Conservation (phyloP, 2,113 vertebrate species). For the Trogon surrucura region DNA sequence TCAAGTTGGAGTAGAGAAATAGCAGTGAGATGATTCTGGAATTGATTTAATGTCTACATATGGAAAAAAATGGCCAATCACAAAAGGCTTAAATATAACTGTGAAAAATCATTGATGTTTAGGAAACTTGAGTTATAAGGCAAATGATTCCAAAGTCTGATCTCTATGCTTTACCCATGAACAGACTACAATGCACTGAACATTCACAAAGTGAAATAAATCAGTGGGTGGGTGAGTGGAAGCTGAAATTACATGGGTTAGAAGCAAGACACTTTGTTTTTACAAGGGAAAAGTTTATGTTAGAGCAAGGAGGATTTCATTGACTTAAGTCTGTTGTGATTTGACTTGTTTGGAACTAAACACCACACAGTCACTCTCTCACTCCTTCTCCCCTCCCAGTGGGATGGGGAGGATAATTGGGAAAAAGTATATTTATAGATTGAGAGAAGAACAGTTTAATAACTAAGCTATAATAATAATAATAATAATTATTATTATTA, state of each 20-base stretch:
- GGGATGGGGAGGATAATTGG: too few species aligned
- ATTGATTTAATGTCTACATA: conserved; percentile 10
- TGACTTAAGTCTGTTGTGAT: not conserved
- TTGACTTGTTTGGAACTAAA: too few species aligned
- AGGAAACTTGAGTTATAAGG: not conserved
- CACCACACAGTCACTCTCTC: too few species aligned
- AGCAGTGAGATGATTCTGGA: not conserved
- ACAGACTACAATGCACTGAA: not conserved
- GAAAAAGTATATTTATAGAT: too few species aligned
- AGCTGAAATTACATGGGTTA: not conserved
- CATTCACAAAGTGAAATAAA: not conserved
- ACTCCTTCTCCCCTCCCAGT: too few species aligned
- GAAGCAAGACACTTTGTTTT: not conserved
- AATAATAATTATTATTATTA: too few species aligned
- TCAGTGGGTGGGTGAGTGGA: not conserved
- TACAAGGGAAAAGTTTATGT: not conserved
- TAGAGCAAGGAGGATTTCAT: not conserved
- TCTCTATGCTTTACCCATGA: not conserved
- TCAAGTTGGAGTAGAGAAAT: not conserved
- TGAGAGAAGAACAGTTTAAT: too few species aligned
- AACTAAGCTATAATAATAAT: too few species aligned
- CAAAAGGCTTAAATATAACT: not conserved
- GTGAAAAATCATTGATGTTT: not conserved
- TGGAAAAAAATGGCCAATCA: not conserved
- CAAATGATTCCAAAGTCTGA: not conserved